These are phyloP conservation scores for Otolemur garnettii DNA, from an alignment of 2,113 vertebrate species.

Conservation along the genomic window DNA sequence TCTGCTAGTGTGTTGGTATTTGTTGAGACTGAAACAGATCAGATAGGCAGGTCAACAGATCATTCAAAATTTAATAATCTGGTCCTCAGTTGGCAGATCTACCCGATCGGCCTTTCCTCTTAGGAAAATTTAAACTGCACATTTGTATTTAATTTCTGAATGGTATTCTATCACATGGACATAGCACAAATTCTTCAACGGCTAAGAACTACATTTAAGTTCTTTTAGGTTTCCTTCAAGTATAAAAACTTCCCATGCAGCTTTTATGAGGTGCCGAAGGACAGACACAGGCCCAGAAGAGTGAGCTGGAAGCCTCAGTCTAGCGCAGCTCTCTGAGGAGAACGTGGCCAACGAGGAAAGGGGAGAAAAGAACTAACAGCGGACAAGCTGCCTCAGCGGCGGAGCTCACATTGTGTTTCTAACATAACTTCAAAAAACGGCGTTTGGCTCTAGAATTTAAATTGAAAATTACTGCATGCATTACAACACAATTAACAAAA, in stretches of 20 bases:
- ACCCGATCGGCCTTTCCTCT: background rate
- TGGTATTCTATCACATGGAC: background rate
- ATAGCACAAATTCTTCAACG: background rate
- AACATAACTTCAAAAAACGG: background rate
- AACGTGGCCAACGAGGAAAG: background rate
- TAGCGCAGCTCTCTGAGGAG: background rate
- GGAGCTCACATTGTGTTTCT: background rate
- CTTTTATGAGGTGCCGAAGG: background rate
- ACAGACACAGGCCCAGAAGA: background rate
- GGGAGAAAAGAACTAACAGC: background rate
- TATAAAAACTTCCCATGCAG: background rate
- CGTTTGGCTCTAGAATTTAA: background rate
- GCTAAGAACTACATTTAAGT: background rate
- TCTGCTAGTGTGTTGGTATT: background rate
- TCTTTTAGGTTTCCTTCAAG: background rate
- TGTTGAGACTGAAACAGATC: background rate
- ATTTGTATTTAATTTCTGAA: background rate
- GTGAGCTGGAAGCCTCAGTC: background rate
- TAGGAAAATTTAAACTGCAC: conserved; percentile 22
- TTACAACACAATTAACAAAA: background rate
- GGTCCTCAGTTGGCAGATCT: background rate
- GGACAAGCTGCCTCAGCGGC: background rate
- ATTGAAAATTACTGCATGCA: background rate
- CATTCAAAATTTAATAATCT: background rate
- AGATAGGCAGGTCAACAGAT: background rate